A percentile compares a stretch with the other conserved stretches of the same genome.
Conservation (phyloP, 2,113 vertebrate species). For the Periophthalmus modestus region DNA sequence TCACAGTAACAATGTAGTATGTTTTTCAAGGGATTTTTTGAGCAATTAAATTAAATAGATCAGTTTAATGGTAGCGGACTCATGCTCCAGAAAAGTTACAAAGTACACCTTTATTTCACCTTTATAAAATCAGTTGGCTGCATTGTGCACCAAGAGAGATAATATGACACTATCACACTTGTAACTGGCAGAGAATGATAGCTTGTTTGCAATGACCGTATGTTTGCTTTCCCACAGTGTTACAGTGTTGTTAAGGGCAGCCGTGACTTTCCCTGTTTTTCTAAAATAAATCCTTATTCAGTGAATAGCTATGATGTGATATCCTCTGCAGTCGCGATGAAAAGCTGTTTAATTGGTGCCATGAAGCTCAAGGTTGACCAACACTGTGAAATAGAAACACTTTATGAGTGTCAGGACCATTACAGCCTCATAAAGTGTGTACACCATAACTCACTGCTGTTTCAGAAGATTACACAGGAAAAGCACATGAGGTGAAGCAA, state of each 20-base stretch:
- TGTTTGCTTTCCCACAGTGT: neutral
- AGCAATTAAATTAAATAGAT: too few relatives aligned
- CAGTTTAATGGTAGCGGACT: too few relatives aligned
- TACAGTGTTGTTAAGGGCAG: neutral
- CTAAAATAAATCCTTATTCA: neutral
- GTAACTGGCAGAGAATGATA: neutral
- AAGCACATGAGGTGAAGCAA: neutral
- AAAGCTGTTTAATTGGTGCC: slow-evolving; percentile 30
- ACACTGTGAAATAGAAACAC: slow-evolving; percentile 47
- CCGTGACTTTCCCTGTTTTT: neutral
- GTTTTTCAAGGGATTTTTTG: too few relatives aligned
- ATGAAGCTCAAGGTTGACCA: slow-evolving; percentile 24
- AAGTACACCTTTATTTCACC: too few relatives aligned
- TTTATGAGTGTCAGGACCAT: slow-evolving; percentile 38
- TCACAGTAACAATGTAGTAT: too few relatives aligned
- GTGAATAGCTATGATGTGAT: neutral
- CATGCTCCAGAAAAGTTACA: too few relatives aligned
- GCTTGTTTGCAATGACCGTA: neutral
- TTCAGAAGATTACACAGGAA: slow-evolving; percentile 22
- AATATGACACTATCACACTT: neutral
- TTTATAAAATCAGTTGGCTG: slow-evolving; percentile 31
- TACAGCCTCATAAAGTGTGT: slow-evolving; percentile 43
- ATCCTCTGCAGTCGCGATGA: neutral
- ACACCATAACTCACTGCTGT: slow-evolving; percentile 28
- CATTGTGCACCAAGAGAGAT: slow-evolving; percentile 13